Conservation (phyloP, 2,113 vertebrate species). For the Ailurus styani region DNA sequence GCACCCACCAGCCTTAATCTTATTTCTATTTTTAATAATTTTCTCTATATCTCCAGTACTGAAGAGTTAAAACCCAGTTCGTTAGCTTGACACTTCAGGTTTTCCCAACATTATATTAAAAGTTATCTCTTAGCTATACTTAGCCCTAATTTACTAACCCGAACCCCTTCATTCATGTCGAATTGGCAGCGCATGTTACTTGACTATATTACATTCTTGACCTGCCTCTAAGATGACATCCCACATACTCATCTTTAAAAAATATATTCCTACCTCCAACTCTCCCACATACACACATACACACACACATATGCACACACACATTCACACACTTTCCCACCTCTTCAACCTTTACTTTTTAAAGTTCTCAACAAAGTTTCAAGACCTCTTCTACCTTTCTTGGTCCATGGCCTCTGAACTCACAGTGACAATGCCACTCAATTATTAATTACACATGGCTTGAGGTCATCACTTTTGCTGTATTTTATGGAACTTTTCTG, state of each 20-base stretch:
- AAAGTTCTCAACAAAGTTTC: neutral
- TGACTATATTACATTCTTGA: neutral
- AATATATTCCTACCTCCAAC: neutral
- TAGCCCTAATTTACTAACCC: neutral
- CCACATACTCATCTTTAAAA: neutral
- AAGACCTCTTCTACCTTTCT: neutral
- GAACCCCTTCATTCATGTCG: neutral
- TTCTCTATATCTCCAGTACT: neutral
- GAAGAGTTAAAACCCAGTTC: neutral
- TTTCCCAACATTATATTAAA: neutral
- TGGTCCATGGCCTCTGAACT: neutral
- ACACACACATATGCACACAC: neutral
- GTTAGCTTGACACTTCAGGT: neutral
- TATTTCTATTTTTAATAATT: neutral
- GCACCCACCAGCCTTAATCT: neutral
- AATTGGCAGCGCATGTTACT: neutral
- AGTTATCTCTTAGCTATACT: neutral
- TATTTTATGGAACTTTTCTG: neutral
- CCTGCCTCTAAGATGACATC: neutral
- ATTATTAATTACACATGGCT: neutral
- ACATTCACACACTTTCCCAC: neutral
- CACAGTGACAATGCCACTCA: neutral
- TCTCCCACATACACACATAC: neutral
- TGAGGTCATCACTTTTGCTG: neutral
- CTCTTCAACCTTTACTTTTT: neutral